phyloP scores from a whole-genome alignment of 1,140 invertebrate genomes.

The Idris sp. region DNA sequence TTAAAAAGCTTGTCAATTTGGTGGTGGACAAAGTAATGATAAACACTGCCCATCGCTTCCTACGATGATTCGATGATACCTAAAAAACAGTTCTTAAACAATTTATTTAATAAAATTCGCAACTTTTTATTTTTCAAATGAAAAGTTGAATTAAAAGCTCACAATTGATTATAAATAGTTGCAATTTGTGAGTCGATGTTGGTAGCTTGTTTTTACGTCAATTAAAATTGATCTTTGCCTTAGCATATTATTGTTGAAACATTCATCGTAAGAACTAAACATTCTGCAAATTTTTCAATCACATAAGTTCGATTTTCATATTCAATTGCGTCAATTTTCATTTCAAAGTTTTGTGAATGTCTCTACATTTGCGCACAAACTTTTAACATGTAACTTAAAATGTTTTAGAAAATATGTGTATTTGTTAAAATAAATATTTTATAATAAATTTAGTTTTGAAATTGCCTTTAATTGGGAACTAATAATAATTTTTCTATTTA shows the following conservation, averaged over 20 bases:
- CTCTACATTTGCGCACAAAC: conserved; percentile 12
- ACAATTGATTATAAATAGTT: too few relatives aligned
- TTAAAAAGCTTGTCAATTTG: conserved; percentile 27
- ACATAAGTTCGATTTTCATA: conserved; percentile 35
- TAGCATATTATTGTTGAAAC: conserved; percentile 4
- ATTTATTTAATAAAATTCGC: background rate
- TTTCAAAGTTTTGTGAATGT: conserved; percentile 1
- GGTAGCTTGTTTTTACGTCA: too few relatives aligned
- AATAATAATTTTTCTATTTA: too few relatives aligned
- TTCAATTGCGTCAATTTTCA: too few relatives aligned
- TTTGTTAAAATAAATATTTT: too few relatives aligned
- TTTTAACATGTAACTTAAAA: too few relatives aligned
- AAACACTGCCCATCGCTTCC: conserved; percentile 39
- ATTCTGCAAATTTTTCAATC: conserved; percentile 16
- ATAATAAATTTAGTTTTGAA: too few relatives aligned
- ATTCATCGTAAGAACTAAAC: background rate
- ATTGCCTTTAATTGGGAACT: too few relatives aligned
- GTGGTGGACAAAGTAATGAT: conserved; percentile 14
- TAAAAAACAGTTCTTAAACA: background rate
- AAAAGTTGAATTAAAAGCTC: background rate
- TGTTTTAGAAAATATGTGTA: too few relatives aligned
- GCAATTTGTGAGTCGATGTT: too few relatives aligned
- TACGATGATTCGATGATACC: conserved; percentile 18
- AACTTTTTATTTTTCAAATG: conserved; percentile 1
- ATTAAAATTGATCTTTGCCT: conserved; percentile 1